Evolutionary conservation across 1,140 invertebrate species (phyloP).

Genomic region (Bombus pascuorum): DNA sequence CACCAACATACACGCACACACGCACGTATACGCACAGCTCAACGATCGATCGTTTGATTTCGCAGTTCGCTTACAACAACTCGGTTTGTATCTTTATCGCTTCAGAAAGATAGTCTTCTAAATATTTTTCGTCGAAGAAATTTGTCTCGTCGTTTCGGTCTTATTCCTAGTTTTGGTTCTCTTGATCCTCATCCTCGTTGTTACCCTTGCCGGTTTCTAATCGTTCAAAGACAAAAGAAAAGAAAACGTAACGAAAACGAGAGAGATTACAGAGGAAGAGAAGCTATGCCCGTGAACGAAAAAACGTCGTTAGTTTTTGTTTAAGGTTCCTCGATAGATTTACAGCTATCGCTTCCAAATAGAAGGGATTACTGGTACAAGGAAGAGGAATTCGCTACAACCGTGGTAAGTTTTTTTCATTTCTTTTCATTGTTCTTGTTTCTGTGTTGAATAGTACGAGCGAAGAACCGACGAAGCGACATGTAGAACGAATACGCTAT

Average conservation of each 20-base stretch:
- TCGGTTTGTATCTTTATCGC: background rate
- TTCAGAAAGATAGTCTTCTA: too few species aligned
- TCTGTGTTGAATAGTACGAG: background rate
- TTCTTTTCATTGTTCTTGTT: background rate
- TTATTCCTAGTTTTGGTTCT: too few species aligned
- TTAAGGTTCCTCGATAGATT: slow-evolving; percentile 32
- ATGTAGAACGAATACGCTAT: background rate
- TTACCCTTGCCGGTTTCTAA: background rate
- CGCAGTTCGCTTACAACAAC: background rate
- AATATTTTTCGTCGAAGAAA: background rate
- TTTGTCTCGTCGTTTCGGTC: too few species aligned
- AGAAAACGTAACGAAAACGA: background rate
- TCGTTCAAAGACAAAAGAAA: background rate
- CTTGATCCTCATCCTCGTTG: background rate
- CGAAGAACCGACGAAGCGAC: background rate
- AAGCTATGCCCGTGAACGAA: slow-evolving; percentile 54
- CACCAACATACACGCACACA: background rate
- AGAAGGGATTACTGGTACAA: slow-evolving; percentile 1
- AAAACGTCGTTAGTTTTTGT: slow-evolving; percentile 19
- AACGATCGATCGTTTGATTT: slow-evolving; percentile 32
- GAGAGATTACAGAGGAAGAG: background rate
- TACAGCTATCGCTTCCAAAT: background rate
- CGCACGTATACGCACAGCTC: background rate
- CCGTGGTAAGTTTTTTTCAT: slow-evolving; percentile 43
- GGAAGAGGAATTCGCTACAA: slow-evolving; percentile 7